Base-by-base conservation (phyloP, 2,113 vertebrate genomes). In the Anarhynchus alexandrinus region DNA sequence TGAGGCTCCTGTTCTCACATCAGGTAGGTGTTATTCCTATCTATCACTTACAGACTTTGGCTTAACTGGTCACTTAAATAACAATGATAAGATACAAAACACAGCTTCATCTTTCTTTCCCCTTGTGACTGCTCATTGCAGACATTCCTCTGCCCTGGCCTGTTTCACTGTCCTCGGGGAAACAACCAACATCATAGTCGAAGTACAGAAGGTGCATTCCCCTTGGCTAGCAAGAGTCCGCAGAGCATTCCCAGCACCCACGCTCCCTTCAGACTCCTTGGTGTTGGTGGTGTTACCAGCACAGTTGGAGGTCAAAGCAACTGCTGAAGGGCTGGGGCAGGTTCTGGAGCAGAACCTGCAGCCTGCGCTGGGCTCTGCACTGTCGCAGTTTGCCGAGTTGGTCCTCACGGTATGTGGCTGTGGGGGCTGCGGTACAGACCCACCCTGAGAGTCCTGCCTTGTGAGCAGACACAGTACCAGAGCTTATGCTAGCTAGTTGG, bases 21-120 rank as follows among this genome's bases (percentile, higher is more conserved):
- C 87, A 82, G 52, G 29, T 90, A 79, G 71, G 85, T 88, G 82
- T 88, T 92, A 82, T 61, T 94, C 80, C 91, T 91, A 83, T 93
- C 96, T 96, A 66, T 86, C 70, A 65, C 70, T 57, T 61, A 40
- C 82, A 93, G 83, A 32, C 86, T 82, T 66, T 21, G 62, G 42
- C 65, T 92, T 91, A 83, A 82, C 82, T 32, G n/a, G 82, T 84
- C 78, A 70, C 86, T 94, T 72, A 79, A 91, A 87, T 61, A 91
- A 77, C 13, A n/a, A 15, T 0, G 25, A 79, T 69, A 85, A 92
- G 45, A 84, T 73, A 93, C 45, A 80, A 82, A 93, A 51, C 34
- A 54, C 55, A 51, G 61, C 32, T 55, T 73, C 34, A 67, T n/a
- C 58, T 77, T 59, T 55, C 70, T 30, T 30, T 17, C 54, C 30